Base-by-base conservation (phyloP, 2,113 vertebrate genomes). In the Neotoma lepida region DNA sequence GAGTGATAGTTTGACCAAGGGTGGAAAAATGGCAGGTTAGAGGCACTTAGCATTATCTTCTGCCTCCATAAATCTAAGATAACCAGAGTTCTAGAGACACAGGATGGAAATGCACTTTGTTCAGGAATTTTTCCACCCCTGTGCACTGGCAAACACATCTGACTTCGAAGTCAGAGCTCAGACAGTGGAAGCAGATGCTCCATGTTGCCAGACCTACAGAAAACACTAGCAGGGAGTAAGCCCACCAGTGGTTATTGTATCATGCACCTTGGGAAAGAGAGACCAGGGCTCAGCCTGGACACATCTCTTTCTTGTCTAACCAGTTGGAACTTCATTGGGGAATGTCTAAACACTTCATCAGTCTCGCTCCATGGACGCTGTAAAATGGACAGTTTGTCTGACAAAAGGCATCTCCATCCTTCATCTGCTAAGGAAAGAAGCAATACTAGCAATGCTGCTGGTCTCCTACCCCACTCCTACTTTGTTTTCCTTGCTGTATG, bases 391-490 rank as follows among this genome's bases (percentile, higher is more conserved):
- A 76, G 18, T 28, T 58, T 58, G 6, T 61, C 54, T 63, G 5
- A 41, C 54, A 41, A 39, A 71, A 61, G 17, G 17, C 17, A 46
- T 76, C 15, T 44, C 15, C 17, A 8, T 15, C 6, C 4, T 66
- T 14, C 1, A 6, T 10, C 35, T 44, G n/a, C 39, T 22, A 4
- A 89, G 30, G 18, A 35, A 35, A 46, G 39, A 44, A 89, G 6
- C 13, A 44, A 46, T 44, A 44, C 35, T 35, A 61, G 6, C 20
- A 30, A 33, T 22, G 44, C 35, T 22, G 54, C 9, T 9, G 33
- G 6, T 18, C 6, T 26, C 44, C 10, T 28, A 1, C 12, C 3
- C 68, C 6, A 15, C 3, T 20, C 2, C 18, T 49, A 9, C 8
- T 14, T 4, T 30, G 30, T 66, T 41, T 73, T 3, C 54, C 51